Evolutionary conservation across 2,888 invertebrate species (phyloP), one percentile per base, ranked within the genome.

Genomic region (Pheosia gnoma): DNA sequence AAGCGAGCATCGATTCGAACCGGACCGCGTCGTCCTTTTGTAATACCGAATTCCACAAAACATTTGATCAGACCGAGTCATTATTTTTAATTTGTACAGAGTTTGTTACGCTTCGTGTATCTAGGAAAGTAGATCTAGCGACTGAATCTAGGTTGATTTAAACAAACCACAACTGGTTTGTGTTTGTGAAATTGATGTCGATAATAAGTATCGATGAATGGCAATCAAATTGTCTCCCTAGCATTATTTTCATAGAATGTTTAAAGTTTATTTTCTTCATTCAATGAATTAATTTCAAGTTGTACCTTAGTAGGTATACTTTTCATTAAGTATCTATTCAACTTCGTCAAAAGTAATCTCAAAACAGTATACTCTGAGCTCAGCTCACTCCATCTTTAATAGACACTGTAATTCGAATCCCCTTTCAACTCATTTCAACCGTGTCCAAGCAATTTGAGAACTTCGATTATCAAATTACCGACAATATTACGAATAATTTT

Each of bases 1-100:
- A 86, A 88, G 77, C 86, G 86, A 82, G 83, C 87, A 84, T 86
- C 88, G 89, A 88, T 87, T 84, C 84, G 87, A 84, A 76, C 79
- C 80, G 78, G 77, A 80, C 80, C 77, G 67, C 79, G 61, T 81
- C 81, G 85, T 86, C 87, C 87, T 88, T 91, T 91, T 90, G 83
- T 89, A 83, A 75, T 79, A 77, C 77, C 78, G 83, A 83, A 89
- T 90, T 88, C 90, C 89, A 87, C 80, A 86, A 82, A 86, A 83
- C 86, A 81, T 84, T 54, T 52, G 81, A 86, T 81, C 80, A 82
- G 82, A 75, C 78, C 77, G 84, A 13, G 57, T 87, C 83, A 88
- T 88, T 88, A 87, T 86, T 86, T 87, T 85, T 88, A 87, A 87
- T 87, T 83, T 81, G 76, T 77, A 61, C 54, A 59, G 68, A 73